Evolutionary conservation across 2,113 vertebrate species (phyloP).

Genomic region (Tychaedon coryphoeus): DNA sequence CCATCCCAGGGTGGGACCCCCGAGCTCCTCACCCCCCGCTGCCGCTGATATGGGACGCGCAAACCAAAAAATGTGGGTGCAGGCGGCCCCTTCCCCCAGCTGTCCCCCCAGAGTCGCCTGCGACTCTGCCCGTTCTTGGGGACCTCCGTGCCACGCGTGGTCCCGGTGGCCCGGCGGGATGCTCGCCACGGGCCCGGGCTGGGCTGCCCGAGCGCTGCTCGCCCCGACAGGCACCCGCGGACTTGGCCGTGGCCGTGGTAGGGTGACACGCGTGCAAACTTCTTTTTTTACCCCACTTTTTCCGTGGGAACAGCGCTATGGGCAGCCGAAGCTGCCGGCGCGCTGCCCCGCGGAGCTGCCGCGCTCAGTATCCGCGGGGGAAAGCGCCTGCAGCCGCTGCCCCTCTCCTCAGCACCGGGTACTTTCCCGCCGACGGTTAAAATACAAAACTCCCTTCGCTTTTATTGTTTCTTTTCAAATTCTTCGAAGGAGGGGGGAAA

Average conservation of each 20-base stretch:
- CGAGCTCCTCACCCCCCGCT: not conserved
- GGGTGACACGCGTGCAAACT: not conserved
- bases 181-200: not conserved
- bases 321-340: not conserved
- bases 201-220: not conserved
- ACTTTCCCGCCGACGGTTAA: not conserved
- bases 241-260: not conserved
- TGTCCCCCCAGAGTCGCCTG: too few relatives aligned
- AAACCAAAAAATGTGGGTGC: not conserved
- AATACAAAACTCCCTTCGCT: not conserved
- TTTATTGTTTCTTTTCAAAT: not conserved
- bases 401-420: too few relatives aligned
- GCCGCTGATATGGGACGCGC: rapidly evolving
- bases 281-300: not conserved
- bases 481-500: not conserved
- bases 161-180: not conserved
- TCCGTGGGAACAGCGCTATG: not conserved
- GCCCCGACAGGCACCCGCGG: not conserved
- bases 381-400: not conserved
- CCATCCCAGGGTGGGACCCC: not conserved
- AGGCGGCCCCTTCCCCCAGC: not conserved
- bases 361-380: not conserved
- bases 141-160: not conserved
- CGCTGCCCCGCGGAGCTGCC: not conserved
- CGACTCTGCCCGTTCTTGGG: rapidly evolving